These are phyloP conservation scores for Calvadosia cruxmelitensis DNA, from an alignment of 30 jellyfish, hydroid and myxozoan species.

Conservation along the genomic window DNA sequence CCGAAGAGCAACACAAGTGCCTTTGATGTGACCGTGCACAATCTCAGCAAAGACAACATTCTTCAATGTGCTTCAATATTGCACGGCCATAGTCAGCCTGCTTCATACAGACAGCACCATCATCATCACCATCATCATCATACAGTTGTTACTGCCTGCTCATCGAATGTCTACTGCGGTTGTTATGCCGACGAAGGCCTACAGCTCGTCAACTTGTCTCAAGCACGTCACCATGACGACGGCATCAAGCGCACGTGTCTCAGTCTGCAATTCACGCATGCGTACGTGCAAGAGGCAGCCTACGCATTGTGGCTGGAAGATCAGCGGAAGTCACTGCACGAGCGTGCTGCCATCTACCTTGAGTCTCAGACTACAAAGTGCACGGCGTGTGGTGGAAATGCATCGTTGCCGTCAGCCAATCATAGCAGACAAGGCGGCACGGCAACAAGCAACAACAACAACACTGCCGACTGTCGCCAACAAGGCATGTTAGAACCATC, in stretches of 20 bases:
- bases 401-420: slow-evolving; percentile 54
- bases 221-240: slow-evolving; percentile 21
- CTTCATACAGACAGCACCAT: slow-evolving; percentile 1
- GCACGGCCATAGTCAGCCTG: slow-evolving; percentile 25
- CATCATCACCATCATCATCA: slow-evolving; percentile 48
- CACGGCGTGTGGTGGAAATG: slow-evolving; percentile 72
- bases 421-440: too few species aligned
- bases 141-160: neutral
- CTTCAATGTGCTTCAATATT: slow-evolving; percentile 79
- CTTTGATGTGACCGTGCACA: slow-evolving; percentile 58
- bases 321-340: slow-evolving; percentile 70
- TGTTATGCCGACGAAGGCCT: slow-evolving; percentile 70
- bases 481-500: too few species aligned
- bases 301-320: slow-evolving; percentile 95
- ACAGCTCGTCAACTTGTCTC: slow-evolving; percentile 43
- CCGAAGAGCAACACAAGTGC: slow-evolving; percentile 49
- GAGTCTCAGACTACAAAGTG: slow-evolving; percentile 54
- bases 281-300: slow-evolving; percentile 85
- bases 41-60: slow-evolving; percentile 53
- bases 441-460: too few species aligned
- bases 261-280: slow-evolving; percentile 47
- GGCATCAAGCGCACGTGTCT: slow-evolving; percentile 56
- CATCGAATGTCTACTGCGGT: slow-evolving; percentile 30
- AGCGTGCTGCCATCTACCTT: slow-evolving; percentile 74
- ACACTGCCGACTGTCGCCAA: too few species aligned